Conservation (phyloP, 2,113 vertebrate genomes). For the Gracilinanus agilis region DNA sequence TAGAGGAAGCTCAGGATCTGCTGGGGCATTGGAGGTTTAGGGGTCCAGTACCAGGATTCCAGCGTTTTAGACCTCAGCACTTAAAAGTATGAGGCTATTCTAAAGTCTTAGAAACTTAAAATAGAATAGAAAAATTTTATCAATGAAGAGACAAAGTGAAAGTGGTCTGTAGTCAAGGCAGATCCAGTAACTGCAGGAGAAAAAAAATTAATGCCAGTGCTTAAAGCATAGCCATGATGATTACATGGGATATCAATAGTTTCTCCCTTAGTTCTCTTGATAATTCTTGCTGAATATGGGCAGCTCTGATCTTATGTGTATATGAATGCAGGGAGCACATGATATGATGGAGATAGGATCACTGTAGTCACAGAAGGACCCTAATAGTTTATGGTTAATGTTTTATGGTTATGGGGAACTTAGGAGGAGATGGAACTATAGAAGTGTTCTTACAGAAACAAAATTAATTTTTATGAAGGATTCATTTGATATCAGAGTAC, state of each 20-base stretch:
- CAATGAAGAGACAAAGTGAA: background rate
- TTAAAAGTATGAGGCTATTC: background rate
- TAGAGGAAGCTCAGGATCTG: background rate
- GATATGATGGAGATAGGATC: background rate
- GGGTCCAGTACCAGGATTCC: background rate
- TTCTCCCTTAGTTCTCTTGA: background rate
- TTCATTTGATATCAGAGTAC: background rate
- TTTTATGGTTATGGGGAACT: too few relatives aligned
- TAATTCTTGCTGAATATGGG: background rate
- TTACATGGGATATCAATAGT: background rate
- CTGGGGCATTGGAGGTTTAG: background rate
- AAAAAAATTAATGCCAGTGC: background rate
- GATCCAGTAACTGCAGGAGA: background rate
- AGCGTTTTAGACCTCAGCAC: background rate
- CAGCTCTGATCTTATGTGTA: background rate
- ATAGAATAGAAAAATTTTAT: background rate
- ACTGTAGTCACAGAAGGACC: background rate
- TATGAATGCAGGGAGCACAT: background rate
- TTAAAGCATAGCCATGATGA: background rate
- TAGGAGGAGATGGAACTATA: background rate
- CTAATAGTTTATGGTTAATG: too few relatives aligned
- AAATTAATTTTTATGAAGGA: background rate
- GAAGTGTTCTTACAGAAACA: background rate
- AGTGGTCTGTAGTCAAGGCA: background rate
- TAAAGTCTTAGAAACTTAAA: background rate